Percentiles rank a stretch among this genome's conserved stretches.
These are phyloP conservation scores for Rhagonycha lutea DNA, from an alignment of 2,888 invertebrate genomes.

Conservation along the genomic window DNA sequence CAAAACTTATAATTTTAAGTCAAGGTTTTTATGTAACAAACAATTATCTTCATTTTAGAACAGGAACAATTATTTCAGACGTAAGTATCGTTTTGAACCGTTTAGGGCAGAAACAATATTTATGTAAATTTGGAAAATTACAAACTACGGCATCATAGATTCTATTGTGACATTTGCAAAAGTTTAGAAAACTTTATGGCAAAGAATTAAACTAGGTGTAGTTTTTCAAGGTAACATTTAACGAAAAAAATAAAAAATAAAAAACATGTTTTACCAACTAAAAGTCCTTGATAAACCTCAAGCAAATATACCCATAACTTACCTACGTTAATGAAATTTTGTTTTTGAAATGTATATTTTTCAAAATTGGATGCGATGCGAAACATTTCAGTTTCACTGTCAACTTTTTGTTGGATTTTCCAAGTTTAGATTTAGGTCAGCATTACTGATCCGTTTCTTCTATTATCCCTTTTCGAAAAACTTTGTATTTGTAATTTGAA, in stretches of 20 bases:
- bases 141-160: neutral
- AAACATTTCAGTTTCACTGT: neutral
- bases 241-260: neutral
- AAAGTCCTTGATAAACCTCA: neutral
- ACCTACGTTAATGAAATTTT: neutral
- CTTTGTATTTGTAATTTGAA: no score
- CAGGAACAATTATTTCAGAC: neutral
- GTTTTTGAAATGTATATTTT: neutral
- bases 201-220: slow-evolving; percentile 2
- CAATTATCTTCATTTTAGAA: neutral
- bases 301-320: neutral
- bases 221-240: neutral
- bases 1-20: neutral
- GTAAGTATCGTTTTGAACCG: neutral
- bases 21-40: neutral
- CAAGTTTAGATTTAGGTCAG: no score
- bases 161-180: slow-evolving; percentile 3
- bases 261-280: neutral
- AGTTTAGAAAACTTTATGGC: neutral
- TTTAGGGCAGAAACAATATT: neutral
- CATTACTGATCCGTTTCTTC: no score
- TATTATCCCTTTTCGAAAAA: no score
- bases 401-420: no score
- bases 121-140: neutral
- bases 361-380: neutral